phyloP scores from a whole-genome alignment of 2,888 invertebrate genomes.

The Synergus itoensis region DNA sequence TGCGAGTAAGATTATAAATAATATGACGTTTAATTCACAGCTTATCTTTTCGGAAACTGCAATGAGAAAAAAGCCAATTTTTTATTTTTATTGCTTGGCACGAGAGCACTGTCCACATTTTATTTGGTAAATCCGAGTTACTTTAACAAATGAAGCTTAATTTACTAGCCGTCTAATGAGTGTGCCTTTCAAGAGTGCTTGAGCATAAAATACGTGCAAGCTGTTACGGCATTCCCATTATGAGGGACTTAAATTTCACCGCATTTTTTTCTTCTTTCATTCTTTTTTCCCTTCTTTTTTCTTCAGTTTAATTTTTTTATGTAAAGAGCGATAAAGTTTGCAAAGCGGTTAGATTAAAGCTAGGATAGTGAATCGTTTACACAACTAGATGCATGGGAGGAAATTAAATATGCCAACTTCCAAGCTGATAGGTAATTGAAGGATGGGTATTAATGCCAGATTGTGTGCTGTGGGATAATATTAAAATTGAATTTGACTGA shows the following conservation, averaged over 20 bases:
- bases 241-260: constrained; percentile 4
- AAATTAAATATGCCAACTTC: constrained; percentile 34
- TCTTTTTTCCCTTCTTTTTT: not conserved
- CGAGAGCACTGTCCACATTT: not conserved
- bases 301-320: constrained; percentile 10
- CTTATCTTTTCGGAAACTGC: too few species aligned
- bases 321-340: constrained; percentile 14
- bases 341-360: constrained; percentile 11
- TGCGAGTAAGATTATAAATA: too few species aligned
- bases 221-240: not conserved
- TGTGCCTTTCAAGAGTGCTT: constrained; percentile 8
- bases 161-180: constrained; percentile 10
- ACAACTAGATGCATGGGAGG: not conserved
- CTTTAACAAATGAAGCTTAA: constrained; percentile 3
- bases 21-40: too few species aligned
- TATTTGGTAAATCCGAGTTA: not conserved
- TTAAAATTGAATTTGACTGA: not conserved
- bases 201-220: constrained; percentile 3
- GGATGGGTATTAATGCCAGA: constrained; percentile 12
- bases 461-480: constrained; percentile 3
- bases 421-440: not conserved
- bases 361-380: constrained; percentile 28
- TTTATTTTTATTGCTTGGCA: not conserved
- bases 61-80: not conserved
- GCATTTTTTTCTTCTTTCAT: not conserved